Evolutionary conservation across 1,140 invertebrate species (phyloP).

Genomic region (Heliconius hermathena): DNA sequence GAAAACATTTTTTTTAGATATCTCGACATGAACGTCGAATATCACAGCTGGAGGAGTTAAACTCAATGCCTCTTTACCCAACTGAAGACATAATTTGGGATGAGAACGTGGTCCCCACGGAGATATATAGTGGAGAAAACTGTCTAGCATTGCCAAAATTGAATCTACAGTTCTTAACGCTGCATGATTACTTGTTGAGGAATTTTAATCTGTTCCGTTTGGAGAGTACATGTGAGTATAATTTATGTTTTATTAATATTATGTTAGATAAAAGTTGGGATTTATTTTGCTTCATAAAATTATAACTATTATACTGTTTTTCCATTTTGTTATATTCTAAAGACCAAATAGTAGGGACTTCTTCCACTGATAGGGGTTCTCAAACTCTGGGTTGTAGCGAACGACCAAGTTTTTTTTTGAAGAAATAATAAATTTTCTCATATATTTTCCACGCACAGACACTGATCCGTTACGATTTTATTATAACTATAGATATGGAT

Average conservation of each 20-base stretch:
- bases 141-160: conserved; percentile 98
- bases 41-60: conserved; percentile 97
- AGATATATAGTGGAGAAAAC: conserved; percentile 97
- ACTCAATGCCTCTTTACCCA: conserved; percentile 99
- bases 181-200: conserved; percentile 98
- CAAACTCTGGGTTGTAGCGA: too few relatives aligned
- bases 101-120: conserved; percentile 98
- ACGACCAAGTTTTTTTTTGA: too few relatives aligned
- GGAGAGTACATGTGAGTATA: conserved; percentile 96
- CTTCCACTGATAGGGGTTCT: too few relatives aligned
- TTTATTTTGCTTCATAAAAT: neutral
- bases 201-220: conserved; percentile 99
- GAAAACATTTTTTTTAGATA: conserved; percentile 80
- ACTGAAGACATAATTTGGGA: conserved; percentile 99
- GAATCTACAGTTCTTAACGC: conserved; percentile 98
- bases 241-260: neutral
- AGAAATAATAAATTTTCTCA: too few relatives aligned
- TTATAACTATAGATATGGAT: neutral
- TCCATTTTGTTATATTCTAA: too few relatives aligned
- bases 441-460: too few relatives aligned
- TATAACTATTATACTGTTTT: too few relatives aligned
- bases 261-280: neutral
- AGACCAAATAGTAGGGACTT: too few relatives aligned
- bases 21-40: conserved; percentile 85
- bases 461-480: too few relatives aligned